Base-by-base conservation (phyloP, 1,140 invertebrate genomes). In the Melipona quadrifasciata region DNA sequence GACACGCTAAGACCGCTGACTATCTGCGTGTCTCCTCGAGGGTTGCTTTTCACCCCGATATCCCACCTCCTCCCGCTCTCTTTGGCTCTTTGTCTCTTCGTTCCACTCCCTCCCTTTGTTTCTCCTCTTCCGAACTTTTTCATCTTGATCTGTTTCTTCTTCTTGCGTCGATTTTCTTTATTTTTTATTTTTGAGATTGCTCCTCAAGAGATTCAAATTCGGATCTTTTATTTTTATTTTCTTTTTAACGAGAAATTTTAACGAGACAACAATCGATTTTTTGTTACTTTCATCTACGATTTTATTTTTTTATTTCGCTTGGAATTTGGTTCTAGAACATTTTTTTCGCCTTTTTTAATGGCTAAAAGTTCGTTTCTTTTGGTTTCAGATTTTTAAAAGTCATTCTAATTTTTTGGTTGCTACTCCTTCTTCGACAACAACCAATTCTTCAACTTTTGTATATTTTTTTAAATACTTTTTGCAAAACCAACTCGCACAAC, bases 1-100 rank as follows among this genome's bases (percentile, higher is more conserved):
- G 93, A 94, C 93, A 94, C 92, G 92, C 93, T 94, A 94, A 95
- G 93, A 94, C 92, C 91, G 89, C 82, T 82, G 86, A 86, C 88
- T 86, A 86, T 87, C 88, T 89, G 77, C 84, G 82, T 82, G 89
- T 89, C 85, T 89, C 88, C 87, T 90, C 89, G 89, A 88, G 87
- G 87, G 90, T 84, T 85, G 89, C 86, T 83, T 84, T 74, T 76
- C 89, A 53, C 71, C 53, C 82, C 75, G 68, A 74, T 81, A 65
- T 58, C 72, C 78, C 81, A 82, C 58, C 70, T 65, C 34, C 72
- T 79, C 77, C 83, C 73, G 77, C 34, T 68, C 76, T 27, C 65
- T 78, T 55, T 39, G 57, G 39, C 16, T 31, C 71, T 27, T 58
- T 72, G 24, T 55, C 14, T 31, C 14, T 51, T 70, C 39, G 3